Conservation (phyloP, 2,113 vertebrate genomes). For the Numenius arquata region DNA sequence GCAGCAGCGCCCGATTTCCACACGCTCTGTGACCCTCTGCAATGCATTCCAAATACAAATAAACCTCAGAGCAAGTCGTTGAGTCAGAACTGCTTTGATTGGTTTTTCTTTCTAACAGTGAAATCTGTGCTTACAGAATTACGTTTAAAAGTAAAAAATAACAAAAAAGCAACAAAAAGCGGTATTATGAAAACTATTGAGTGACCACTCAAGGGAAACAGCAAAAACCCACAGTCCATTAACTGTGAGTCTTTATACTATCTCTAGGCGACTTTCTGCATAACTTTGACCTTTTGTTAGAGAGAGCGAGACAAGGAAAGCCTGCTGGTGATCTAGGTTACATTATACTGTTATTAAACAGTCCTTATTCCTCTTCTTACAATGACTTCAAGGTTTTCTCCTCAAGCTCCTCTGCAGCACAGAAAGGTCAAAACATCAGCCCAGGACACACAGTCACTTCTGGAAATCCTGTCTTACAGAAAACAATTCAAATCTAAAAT, state of each 20-base stretch:
- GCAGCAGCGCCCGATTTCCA: background rate
- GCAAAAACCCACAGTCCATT: background rate
- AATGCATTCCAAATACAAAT: background rate
- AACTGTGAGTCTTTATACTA: background rate
- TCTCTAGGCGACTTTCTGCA: background rate
- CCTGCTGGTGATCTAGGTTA: background rate
- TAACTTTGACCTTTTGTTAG: constrained; percentile 30
- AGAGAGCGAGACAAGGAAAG: background rate
- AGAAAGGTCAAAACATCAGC: constrained; percentile 32
- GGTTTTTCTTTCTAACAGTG: background rate
- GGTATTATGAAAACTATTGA: background rate
- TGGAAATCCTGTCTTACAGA: background rate
- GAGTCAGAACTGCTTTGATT: background rate
- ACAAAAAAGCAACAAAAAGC: background rate
- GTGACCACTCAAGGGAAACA: background rate
- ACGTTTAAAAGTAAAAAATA: background rate
- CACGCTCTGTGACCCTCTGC: background rate
- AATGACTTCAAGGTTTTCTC: background rate
- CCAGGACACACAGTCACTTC: background rate
- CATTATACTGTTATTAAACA: background rate
- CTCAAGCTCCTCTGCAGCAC: constrained; percentile 9
- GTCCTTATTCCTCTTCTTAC: background rate
- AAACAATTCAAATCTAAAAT: background rate
- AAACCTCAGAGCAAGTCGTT: background rate
- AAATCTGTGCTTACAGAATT: background rate